Evolutionary conservation across 2,888 invertebrate species (phyloP).

Genomic region (Gymnosoma rotundatum): DNA sequence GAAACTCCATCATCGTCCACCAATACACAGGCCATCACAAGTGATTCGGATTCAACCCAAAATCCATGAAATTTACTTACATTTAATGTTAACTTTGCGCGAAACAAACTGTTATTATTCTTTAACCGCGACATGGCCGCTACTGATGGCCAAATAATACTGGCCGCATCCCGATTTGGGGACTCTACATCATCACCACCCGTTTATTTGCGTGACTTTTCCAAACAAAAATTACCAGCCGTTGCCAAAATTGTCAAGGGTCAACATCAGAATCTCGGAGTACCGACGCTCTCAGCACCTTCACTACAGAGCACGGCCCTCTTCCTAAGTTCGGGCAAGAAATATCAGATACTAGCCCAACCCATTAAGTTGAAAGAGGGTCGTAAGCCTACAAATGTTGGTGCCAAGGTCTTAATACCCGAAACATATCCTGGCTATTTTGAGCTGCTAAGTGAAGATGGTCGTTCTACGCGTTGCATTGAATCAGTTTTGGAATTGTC

Average conservation of each 20-base stretch:
- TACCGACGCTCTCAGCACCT: constrained; percentile 93
- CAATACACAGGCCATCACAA: constrained; percentile 38
- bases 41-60: constrained; percentile 62
- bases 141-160: constrained; percentile 94
- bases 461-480: constrained; percentile 93
- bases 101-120: constrained; percentile 81
- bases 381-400: constrained; percentile 89
- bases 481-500: constrained; percentile 93
- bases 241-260: constrained; percentile 96
- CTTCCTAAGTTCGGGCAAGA: constrained; percentile 91
- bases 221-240: constrained; percentile 89
- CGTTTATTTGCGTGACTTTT: constrained; percentile 83
- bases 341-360: constrained; percentile 93
- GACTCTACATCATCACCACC: constrained; percentile 78
- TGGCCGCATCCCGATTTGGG: constrained; percentile 88
- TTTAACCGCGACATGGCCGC: constrained; percentile 88
- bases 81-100: constrained; percentile 82
- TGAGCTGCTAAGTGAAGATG: constrained; percentile 96
- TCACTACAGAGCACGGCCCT: constrained; percentile 93
- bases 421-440: constrained; percentile 96
- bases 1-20: constrained; percentile 52
- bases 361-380: constrained; percentile 96
- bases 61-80: constrained; percentile 82
- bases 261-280: constrained; percentile 95
- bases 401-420: constrained; percentile 93